Evolutionary conservation across 2,888 invertebrate genomes (phyloP).

Genomic region (Catocala sponsa): DNA sequence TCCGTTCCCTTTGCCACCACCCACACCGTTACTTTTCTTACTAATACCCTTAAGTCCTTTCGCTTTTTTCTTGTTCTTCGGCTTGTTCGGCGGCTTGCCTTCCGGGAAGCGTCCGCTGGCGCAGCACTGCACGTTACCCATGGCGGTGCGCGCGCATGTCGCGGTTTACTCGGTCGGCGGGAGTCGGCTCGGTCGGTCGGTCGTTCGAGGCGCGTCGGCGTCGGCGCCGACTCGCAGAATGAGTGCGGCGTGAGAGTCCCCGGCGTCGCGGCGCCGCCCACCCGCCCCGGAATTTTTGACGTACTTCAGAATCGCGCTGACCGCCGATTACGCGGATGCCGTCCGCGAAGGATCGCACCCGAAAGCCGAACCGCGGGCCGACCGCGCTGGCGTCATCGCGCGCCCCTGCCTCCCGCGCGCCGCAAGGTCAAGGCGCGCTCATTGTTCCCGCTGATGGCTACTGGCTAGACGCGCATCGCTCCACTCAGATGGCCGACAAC

Average conservation of each 20-base stretch:
- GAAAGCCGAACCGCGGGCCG: constrained; percentile 84
- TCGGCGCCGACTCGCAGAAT: constrained; percentile 86
- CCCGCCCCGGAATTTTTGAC: constrained; percentile 82
- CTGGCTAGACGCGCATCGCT: constrained; percentile 68
- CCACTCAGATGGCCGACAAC: constrained; percentile 62
- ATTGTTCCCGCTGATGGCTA: constrained; percentile 77
- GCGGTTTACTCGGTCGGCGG: constrained; percentile 79
- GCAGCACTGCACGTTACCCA: constrained; percentile 88
- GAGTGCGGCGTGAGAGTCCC: constrained; percentile 74
- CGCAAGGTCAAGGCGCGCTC: constrained; percentile 86
- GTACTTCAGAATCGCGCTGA: constrained; percentile 79
- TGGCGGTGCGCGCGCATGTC: constrained; percentile 84
- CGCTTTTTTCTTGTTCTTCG: constrained; percentile 71
- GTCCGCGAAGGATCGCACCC: constrained; percentile 87
- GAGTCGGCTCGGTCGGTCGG: constrained; percentile 84
- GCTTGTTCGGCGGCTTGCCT: constrained; percentile 75
- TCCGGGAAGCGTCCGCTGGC: constrained; percentile 81
- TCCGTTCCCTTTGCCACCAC: constrained; percentile 73
- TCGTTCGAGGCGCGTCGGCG: constrained; percentile 87
- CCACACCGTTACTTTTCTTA: constrained; percentile 76
- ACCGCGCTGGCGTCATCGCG: constrained; percentile 85
- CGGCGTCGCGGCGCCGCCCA: constrained; percentile 78
- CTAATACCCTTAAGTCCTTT: constrained; percentile 65
- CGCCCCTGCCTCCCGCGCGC: constrained; percentile 80
- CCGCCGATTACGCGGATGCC: constrained; percentile 86